Evolutionary conservation across 2,113 vertebrate species (phyloP).

Genomic region (Caretta caretta): DNA sequence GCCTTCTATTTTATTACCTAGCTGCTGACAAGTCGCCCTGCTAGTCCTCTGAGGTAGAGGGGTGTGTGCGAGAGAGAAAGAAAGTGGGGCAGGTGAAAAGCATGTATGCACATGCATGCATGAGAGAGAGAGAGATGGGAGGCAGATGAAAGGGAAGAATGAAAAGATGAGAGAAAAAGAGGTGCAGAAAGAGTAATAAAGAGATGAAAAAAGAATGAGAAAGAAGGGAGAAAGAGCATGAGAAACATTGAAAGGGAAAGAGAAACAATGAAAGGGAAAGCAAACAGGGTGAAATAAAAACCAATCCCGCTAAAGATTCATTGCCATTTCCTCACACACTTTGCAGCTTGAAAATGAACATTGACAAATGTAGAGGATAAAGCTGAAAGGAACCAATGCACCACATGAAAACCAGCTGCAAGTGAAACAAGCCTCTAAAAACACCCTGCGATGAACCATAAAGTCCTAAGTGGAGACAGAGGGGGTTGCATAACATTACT

Average conservation of each 20-base stretch:
- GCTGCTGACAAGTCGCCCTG: neutral
- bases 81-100: neutral
- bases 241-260: too few species aligned
- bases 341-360: neutral
- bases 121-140: neutral
- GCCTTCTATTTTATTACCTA: neutral
- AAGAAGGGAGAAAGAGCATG: neutral
- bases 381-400: neutral
- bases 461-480: slow-evolving; percentile 61
- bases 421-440: slow-evolving; percentile 6
- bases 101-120: neutral
- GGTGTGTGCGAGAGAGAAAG: too few species aligned
- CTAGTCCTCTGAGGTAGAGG: neutral
- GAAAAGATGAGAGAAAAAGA: neutral
- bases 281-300: neutral
- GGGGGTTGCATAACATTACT: slow-evolving; percentile 57
- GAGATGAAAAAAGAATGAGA: neutral
- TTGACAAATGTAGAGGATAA: neutral
- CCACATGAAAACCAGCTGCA: slow-evolving; percentile 45
- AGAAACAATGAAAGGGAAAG: neutral
- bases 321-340: neutral
- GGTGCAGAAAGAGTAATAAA: neutral
- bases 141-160: neutral
- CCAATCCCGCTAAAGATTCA: neutral
- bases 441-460: slow-evolving; percentile 39